Percentiles rank a stretch among this genome's conserved stretches.
Evolutionary conservation across 2,888 invertebrate species (phyloP).

Genomic region (Rhopalosiphum nymphaeae): DNA sequence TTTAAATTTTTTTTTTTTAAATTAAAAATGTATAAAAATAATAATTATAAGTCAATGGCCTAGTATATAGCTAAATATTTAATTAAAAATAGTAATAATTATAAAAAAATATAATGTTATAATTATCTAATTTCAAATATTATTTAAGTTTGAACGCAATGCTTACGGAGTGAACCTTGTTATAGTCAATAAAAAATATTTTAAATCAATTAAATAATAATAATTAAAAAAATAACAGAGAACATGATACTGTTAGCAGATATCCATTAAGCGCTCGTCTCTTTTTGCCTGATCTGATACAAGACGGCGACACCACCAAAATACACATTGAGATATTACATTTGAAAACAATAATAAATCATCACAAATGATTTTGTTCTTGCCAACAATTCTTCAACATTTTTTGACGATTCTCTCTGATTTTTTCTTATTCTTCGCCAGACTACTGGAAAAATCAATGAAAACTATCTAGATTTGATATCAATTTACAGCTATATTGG

Average conservation of each 20-base stretch:
- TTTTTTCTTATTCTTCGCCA: background rate
- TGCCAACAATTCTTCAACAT: background rate
- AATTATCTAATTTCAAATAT: background rate
- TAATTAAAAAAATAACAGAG: background rate
- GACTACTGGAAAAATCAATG: background rate
- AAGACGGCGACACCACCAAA: background rate
- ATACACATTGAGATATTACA: background rate
- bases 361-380: background rate
- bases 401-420: background rate
- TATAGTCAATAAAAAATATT: background rate
- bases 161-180: background rate
- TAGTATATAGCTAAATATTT: background rate
- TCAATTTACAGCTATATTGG: background rate
- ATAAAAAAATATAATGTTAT: background rate
- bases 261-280: background rate
- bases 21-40: background rate
- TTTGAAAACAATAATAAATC: background rate
- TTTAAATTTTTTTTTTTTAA: too few relatives aligned
- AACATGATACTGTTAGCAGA: background rate
- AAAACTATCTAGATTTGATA: background rate
- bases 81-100: background rate
- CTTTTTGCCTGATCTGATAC: background rate
- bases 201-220: background rate
- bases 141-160: background rate
- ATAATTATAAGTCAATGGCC: background rate